phyloP scores from a whole-genome alignment of 2,888 invertebrate species.

The Lutraria lutraria region DNA sequence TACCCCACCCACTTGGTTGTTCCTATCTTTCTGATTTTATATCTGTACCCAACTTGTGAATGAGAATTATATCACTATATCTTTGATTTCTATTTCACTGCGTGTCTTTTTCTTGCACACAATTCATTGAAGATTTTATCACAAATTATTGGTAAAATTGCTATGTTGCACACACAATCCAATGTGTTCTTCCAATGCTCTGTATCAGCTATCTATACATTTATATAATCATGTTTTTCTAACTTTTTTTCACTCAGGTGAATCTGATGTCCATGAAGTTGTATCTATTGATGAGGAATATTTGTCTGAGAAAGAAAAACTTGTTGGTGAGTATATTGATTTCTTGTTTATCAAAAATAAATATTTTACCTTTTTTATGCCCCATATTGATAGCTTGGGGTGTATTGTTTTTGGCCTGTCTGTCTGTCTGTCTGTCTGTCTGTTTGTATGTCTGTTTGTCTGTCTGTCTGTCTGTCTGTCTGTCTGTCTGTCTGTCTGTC shows the following conservation, averaged over 20 bases:
- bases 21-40: background rate
- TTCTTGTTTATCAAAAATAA: background rate
- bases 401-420: no score
- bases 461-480: no score
- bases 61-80: background rate
- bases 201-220: background rate
- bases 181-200: background rate
- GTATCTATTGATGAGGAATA: conserved; percentile 72
- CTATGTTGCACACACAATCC: background rate
- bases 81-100: background rate
- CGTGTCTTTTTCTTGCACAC: background rate
- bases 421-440: no score
- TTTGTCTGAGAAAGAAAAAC: conserved; percentile 80
- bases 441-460: no score
- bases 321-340: conserved; percentile 59
- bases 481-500: no score
- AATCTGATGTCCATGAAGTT: conserved; percentile 48
- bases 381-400: no score
- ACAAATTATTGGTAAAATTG: background rate
- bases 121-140: background rate
- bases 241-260: background rate
- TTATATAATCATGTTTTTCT: background rate
- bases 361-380: no score
- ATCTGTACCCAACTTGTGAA: background rate
- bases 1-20: conserved; percentile 6